Percentiles rank a stretch among this genome's conserved stretches.
Evolutionary conservation across 2,113 vertebrate genomes (phyloP).

Genomic region (Zosterops hypoxanthus): DNA sequence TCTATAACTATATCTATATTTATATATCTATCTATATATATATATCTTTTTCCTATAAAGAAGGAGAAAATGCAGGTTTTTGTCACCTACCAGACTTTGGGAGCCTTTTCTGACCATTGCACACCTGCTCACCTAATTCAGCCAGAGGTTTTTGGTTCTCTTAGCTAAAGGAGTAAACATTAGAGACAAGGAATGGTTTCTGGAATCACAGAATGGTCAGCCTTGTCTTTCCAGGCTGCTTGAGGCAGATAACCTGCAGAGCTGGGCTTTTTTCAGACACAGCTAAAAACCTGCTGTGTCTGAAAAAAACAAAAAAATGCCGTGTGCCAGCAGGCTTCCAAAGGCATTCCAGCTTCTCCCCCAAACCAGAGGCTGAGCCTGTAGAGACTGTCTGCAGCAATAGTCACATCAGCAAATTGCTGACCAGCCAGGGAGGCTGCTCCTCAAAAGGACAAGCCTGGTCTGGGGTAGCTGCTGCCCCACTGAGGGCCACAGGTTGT

Average conservation of each 20-base stretch:
- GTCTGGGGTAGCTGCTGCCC: neutral
- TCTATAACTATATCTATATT: neutral
- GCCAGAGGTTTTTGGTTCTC: neutral
- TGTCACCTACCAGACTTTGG: neutral
- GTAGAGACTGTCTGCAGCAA: neutral
- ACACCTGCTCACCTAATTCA: neutral
- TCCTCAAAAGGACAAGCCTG: neutral
- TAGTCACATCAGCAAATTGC: neutral
- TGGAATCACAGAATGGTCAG: accelerated
- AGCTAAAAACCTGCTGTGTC: neutral
- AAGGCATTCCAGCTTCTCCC: neutral
- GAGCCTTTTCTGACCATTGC: neutral
- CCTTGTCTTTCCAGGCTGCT: neutral
- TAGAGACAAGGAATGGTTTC: neutral
- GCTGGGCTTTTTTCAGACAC: neutral
- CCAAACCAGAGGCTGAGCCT: neutral
- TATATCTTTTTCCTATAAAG: neutral
- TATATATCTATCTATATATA: neutral
- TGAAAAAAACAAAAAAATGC: neutral
- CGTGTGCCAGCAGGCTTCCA: neutral
- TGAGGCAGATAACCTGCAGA: neutral
- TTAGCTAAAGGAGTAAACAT: neutral
- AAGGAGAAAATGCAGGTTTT: neutral
- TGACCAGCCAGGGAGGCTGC: neutral
- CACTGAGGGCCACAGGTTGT: neutral